phyloP scores from a whole-genome alignment of 2,797 vertebrate species.

The Avahi laniger region DNA sequence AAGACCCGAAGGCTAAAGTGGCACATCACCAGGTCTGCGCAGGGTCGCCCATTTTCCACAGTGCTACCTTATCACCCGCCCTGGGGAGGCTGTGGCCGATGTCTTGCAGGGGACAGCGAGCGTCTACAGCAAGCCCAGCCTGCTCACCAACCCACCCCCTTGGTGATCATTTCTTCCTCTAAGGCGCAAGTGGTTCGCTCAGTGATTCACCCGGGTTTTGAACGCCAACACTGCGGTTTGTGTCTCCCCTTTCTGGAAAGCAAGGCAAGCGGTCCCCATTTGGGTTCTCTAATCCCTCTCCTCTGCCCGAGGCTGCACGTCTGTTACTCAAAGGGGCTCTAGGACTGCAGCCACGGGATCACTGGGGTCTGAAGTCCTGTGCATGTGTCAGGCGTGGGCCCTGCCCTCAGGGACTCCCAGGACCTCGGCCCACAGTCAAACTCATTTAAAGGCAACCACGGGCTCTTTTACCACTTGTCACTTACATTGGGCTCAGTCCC shows the following conservation, averaged over 20 bases:
- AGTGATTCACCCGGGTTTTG: not conserved
- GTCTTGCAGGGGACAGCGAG: not conserved
- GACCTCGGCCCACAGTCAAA: not conserved
- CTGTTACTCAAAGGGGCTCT: not conserved
- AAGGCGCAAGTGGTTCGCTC: not conserved
- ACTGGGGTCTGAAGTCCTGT: fast-evolving
- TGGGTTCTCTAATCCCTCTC: not conserved
- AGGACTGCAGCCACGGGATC: too few species aligned
- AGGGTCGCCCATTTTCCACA: not conserved
- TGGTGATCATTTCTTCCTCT: not conserved
- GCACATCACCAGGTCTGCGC: not conserved
- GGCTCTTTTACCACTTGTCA: too few species aligned
- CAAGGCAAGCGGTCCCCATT: not conserved
- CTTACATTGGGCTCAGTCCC: not conserved
- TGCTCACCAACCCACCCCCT: fast-evolving
- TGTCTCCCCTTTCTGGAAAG: not conserved
- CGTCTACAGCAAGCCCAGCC: too few species aligned
- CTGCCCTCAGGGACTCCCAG: not conserved
- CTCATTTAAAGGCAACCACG: not conserved
- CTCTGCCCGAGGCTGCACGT: not conserved
- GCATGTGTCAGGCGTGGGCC: not conserved
- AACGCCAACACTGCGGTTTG: not conserved
- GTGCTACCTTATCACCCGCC: not conserved
- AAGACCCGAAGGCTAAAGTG: not conserved
- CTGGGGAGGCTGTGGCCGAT: not conserved